Evolutionary conservation across 2,797 vertebrate species (phyloP).

Genomic region (Neosalanx taihuensis): DNA sequence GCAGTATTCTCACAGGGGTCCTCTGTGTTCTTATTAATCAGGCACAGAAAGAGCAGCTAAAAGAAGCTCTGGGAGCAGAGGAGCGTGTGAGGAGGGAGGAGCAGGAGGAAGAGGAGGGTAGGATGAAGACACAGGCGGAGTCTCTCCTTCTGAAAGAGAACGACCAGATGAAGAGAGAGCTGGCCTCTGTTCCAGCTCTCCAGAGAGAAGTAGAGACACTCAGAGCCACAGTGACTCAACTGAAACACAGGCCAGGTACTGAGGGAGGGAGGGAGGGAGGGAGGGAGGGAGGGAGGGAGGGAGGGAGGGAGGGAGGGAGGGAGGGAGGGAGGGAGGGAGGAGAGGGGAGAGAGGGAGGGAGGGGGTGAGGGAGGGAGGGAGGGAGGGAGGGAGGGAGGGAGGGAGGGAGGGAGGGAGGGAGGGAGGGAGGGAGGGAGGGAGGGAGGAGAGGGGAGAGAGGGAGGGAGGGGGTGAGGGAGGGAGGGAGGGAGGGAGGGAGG

Average conservation of each 20-base stretch:
- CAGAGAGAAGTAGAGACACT: slow-evolving; percentile 77
- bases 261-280: slow-evolving; percentile 12
- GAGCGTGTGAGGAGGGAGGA: slow-evolving; percentile 57
- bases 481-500: no score
- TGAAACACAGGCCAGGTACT: slow-evolving; percentile 60
- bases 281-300: slow-evolving; percentile 5
- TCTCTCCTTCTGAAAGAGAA: slow-evolving; percentile 80
- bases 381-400: neutral
- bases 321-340: neutral
- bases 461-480: no score
- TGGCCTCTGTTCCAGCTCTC: slow-evolving; percentile 68
- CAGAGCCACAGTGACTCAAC: slow-evolving; percentile 60
- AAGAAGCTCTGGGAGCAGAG: slow-evolving; percentile 62
- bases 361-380: neutral
- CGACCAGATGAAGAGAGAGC: slow-evolving; percentile 72
- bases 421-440: neutral
- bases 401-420: neutral
- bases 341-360: slow-evolving; percentile 4
- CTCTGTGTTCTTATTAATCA: slow-evolving; percentile 45
- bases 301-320: slow-evolving; percentile 2
- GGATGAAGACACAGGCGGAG: slow-evolving; percentile 72
- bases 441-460: neutral
- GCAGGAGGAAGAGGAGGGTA: slow-evolving; percentile 75
- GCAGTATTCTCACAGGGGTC: slow-evolving; percentile 1
- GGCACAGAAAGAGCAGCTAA: slow-evolving; percentile 84